Evolutionary conservation across 2,797 vertebrate species (phyloP).

Genomic region (Sylvia borin): DNA sequence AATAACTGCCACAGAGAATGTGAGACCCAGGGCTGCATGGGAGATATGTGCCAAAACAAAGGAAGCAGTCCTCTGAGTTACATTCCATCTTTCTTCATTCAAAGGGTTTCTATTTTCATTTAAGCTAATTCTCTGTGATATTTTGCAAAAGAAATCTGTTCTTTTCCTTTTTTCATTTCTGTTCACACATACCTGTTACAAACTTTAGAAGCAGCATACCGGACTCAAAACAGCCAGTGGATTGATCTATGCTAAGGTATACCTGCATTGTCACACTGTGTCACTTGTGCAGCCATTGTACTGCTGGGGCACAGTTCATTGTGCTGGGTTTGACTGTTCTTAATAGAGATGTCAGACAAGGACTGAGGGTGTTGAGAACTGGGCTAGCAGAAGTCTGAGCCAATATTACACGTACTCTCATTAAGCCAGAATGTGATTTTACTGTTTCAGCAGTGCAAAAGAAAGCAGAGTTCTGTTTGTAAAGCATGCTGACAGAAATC

Average conservation of each 20-base stretch:
- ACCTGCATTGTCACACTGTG: not conserved
- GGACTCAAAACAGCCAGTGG: not conserved
- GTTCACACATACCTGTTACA: not conserved
- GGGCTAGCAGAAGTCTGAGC: not conserved
- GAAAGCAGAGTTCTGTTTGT: not conserved
- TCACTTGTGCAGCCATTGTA: not conserved
- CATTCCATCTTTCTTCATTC: not conserved
- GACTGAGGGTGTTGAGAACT: not conserved
- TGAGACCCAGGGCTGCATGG: not conserved
- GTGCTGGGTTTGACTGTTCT: not conserved
- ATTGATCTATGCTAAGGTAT: not conserved
- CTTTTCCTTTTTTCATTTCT: not conserved
- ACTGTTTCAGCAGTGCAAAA: not conserved
- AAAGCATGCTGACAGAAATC: not conserved
- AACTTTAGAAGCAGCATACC: not conserved
- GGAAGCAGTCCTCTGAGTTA: not conserved
- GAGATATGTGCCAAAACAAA: not conserved
- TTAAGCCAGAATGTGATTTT: not conserved
- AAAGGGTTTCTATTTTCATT: not conserved
- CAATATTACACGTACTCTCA: accelerated
- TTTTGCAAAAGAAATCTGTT: not conserved
- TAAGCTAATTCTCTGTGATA: not conserved
- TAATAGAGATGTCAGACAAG: not conserved
- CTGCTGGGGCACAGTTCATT: not conserved
- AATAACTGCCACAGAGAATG: not conserved